Percentiles rank a stretch among this genome's conserved stretches.
Conservation (phyloP, 2,888 invertebrate genomes). For the Neoaliturus tenellus region DNA sequence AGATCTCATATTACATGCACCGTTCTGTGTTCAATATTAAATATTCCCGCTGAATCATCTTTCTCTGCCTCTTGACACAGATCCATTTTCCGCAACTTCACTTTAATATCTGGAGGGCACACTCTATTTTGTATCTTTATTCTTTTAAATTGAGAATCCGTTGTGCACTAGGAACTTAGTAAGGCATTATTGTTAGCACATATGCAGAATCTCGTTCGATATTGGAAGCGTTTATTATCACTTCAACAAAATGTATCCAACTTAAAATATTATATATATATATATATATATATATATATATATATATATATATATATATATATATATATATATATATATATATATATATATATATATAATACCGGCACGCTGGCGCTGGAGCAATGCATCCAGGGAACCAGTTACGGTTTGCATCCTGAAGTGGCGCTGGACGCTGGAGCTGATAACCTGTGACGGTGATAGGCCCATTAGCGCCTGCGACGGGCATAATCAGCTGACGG, state of each 20-base stretch:
- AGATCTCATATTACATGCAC: not conserved
- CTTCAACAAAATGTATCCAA: no score
- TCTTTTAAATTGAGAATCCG: not conserved
- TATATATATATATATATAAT: no score
- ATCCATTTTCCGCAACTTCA: not conserved
- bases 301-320: no score
- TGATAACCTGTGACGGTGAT: slow-evolving; percentile 9
- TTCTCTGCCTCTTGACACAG: not conserved
- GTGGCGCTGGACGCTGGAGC: not conserved
- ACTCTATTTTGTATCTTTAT: not conserved
- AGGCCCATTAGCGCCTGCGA: not conserved
- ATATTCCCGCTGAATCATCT: slow-evolving; percentile 24
- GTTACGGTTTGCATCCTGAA: not conserved
- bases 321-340: no score
- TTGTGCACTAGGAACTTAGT: no score
- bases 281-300: no score
- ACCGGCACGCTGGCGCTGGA: no score
- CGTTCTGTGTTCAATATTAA: slow-evolving; percentile 16
- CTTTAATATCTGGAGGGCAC: slow-evolving; percentile 3
- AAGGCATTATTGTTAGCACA: no score
- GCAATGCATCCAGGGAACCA: not conserved
- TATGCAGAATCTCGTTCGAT: no score
- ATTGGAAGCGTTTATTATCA: no score
- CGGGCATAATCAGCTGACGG: not conserved
- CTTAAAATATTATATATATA: no score